Base-by-base conservation (phyloP, 2,797 vertebrate genomes). In the Huso huso region DNA sequence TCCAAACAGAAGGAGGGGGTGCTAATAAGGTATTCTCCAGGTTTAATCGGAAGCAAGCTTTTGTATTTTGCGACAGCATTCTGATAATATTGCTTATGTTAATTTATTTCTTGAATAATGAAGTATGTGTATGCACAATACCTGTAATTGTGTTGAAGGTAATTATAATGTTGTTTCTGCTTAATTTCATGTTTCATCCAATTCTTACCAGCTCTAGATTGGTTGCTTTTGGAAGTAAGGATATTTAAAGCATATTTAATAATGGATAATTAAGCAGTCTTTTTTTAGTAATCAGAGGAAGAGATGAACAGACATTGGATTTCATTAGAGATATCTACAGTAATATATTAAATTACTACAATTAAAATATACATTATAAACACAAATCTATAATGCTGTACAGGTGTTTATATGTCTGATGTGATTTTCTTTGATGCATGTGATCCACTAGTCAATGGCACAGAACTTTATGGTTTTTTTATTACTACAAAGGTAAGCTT, bases 121-220 rank as follows among this genome's bases (percentile, higher is more conserved):
- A 66, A 67, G 66, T 15, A 61, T 58, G 66, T 51, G 23, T 37
- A 37, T 37, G 23, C 23, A 37, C 23, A 64, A 62, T 61, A 62
- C 59, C 50, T 49, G 12, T 60, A 61, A 60, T 62, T 62, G 66
- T 60, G n/a, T 50, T 67, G 66, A 67, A 67, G 51, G 66, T 62
- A 67, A 67, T 67, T 67, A 67, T 48, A 13, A 61, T 13, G 49
- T 13, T 59, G 55, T 67, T 67, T 67, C 59, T 61, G 58, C 59
- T 50, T 67, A 60, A 67, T 67, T 67, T 67, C 59, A 61, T 49
- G 11, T 51, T 59, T 49, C 18, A 55, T n/a, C 7, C 57, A 60
- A 59, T 67, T 13, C 66, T 60, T 18, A 18, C 48, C 49, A 50
- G 6, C n/a, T 13, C 6, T 61, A 51, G n/a, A 18, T 37, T 51